These are phyloP conservation scores for Drosophila quadrilineata DNA, from an alignment of 1,140 invertebrate genomes.

Conservation along the genomic window DNA sequence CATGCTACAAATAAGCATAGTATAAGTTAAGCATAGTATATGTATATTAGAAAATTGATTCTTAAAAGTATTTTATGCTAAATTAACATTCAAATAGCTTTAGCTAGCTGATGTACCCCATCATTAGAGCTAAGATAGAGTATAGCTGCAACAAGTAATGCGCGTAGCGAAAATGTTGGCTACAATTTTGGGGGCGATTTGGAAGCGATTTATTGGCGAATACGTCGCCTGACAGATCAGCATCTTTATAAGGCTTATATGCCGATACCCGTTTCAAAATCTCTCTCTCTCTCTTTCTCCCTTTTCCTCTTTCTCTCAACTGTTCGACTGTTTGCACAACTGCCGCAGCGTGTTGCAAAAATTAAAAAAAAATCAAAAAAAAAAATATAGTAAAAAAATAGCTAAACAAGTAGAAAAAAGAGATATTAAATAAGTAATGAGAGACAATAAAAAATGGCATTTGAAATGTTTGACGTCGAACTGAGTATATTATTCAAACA, in stretches of 20 bases:
- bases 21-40: no score
- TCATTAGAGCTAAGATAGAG: constrained; percentile 1
- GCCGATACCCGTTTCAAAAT: constrained; percentile 11
- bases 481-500: constrained; percentile 16
- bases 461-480: constrained; percentile 44
- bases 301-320: not conserved
- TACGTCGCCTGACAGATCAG: constrained; percentile 32
- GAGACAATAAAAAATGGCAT: constrained; percentile 61
- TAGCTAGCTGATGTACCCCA: not conserved
- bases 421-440: constrained; percentile 41
- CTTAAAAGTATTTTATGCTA: no score
- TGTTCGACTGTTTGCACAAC: constrained; percentile 61
- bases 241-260: constrained; percentile 5
- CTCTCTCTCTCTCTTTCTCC: not conserved
- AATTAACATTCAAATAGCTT: no score
- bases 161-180: constrained; percentile 61
- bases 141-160: constrained; percentile 49
- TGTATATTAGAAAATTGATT: no score
- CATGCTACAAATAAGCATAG: no score
- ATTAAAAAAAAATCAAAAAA: constrained; percentile 34
- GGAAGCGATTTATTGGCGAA: constrained; percentile 63
- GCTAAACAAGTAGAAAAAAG: no score
- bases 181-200: constrained; percentile 62
- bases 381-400: constrained; percentile 38
- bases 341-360: no score